These are phyloP conservation scores for Cochlearius cochlearius DNA, from an alignment of 2,113 vertebrate genomes.

Conservation along the genomic window DNA sequence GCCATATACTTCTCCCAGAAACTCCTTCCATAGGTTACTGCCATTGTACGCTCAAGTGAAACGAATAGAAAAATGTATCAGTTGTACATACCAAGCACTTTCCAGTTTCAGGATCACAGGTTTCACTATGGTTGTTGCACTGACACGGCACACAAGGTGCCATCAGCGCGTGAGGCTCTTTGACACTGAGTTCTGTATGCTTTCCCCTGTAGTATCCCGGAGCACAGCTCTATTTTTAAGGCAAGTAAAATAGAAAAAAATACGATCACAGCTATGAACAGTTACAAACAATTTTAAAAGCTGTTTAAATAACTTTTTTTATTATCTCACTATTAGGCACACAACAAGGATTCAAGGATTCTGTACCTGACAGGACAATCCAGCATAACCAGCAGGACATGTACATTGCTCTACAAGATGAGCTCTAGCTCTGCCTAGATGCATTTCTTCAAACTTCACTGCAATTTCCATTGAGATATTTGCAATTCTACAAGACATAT, in stretches of 20 bases:
- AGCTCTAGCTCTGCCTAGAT: constrained; percentile 53
- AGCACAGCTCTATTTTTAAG: constrained; percentile 80
- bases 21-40: background rate
- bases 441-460: constrained; percentile 66
- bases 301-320: background rate
- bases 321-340: background rate
- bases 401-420: constrained; percentile 82
- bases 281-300: background rate
- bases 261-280: background rate
- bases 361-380: constrained; percentile 93
- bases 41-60: background rate
- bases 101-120: constrained; percentile 84
- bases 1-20: background rate
- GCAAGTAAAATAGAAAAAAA: background rate
- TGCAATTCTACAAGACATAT: constrained; percentile 78
- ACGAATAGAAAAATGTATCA: background rate
- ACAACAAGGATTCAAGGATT: background rate
- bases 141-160: constrained; percentile 83
- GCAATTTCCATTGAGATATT: constrained; percentile 89
- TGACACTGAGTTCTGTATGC: constrained; percentile 47
- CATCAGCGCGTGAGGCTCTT: constrained; percentile 33
- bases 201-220: constrained; percentile 82
- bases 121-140: constrained; percentile 89
- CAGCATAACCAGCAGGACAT: constrained; percentile 86
- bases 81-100: constrained; percentile 83